A percentile compares a stretch with the other conserved stretches of the same genome.
Conservation (phyloP, 2,888 invertebrate species). For the Salpingus planirostris region DNA sequence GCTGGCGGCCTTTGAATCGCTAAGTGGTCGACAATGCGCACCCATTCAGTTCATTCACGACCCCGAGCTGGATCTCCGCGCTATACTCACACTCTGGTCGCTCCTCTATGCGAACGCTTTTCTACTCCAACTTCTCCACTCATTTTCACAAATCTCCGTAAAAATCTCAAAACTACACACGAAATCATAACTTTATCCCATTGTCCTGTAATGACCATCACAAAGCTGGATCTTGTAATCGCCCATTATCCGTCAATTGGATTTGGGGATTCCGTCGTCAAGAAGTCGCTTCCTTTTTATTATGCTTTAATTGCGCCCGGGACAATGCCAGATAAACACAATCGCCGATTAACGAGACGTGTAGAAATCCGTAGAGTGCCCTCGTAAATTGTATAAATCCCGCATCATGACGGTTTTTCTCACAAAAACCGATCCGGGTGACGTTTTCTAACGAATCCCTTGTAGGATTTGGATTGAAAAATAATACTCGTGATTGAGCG, state of each 20-base stretch:
- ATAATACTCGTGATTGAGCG: too few relatives aligned
- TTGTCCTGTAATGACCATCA: too few relatives aligned
- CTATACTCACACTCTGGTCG: too few relatives aligned
- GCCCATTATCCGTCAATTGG: too few relatives aligned
- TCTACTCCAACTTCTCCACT: too few relatives aligned
- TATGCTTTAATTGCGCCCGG: constrained; percentile 23
- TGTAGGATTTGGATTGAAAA: too few relatives aligned
- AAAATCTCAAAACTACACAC: too few relatives aligned
- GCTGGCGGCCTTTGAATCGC: constrained; percentile 27
- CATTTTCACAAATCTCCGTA: too few relatives aligned
- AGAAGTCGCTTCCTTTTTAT: constrained; percentile 30
- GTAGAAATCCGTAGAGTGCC: constrained; percentile 17
- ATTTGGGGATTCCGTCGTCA: constrained; percentile 18
- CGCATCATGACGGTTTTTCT: constrained; percentile 30
- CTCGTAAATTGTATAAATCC: constrained; percentile 32
- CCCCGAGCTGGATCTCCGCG: constrained; percentile 2
- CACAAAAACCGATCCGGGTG: constrained; percentile 28
- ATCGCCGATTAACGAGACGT: constrained; percentile 10
- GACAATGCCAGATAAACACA: background rate
- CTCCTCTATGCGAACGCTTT: too few relatives aligned
- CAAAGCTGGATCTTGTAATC: too few relatives aligned
- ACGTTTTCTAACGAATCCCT: too few relatives aligned
- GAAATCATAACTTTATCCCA: too few relatives aligned
- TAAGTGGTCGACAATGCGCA: constrained; percentile 33
- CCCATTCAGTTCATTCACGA: constrained; percentile 21